These are phyloP conservation scores for Psephotus haematonotus DNA, from an alignment of 2,113 vertebrate genomes.

Conservation along the genomic window DNA sequence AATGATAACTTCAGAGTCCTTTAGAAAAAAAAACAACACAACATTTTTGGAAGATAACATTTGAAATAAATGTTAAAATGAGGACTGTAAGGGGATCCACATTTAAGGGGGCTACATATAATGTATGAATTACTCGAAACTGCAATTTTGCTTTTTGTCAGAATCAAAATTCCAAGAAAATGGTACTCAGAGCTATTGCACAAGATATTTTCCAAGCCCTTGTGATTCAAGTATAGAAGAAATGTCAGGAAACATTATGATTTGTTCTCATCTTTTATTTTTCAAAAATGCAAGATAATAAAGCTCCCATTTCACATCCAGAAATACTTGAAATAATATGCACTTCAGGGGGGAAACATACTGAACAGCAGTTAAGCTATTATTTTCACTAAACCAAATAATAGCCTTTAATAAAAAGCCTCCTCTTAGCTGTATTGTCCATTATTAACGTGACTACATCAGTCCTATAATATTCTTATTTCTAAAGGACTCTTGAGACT, in stretches of 20 bases:
- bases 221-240: constrained; percentile 1
- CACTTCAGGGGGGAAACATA: background rate
- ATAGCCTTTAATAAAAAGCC: constrained; percentile 34
- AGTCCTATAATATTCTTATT: background rate
- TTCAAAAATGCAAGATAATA: constrained; percentile 11
- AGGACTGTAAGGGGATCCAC: background rate
- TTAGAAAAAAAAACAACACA: background rate
- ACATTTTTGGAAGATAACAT: background rate
- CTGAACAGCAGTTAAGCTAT: constrained; percentile 27
- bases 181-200: constrained; percentile 11
- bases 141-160: constrained; percentile 10
- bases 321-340: constrained; percentile 52
- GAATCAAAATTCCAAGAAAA: constrained; percentile 23
- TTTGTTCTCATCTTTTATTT: constrained; percentile 18
- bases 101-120: background rate
- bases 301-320: background rate
- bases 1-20: background rate
- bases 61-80: background rate
- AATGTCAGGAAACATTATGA: constrained; percentile 12
- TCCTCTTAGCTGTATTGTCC: background rate
- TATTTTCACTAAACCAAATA: constrained; percentile 45
- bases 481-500: background rate
- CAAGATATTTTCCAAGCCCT: background rate
- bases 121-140: background rate
- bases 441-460: background rate